Evolutionary conservation across 1,140 invertebrate genomes (phyloP), one percentile per base, ranked within the genome.

Genomic region (Mactra quadrangularis): DNA sequence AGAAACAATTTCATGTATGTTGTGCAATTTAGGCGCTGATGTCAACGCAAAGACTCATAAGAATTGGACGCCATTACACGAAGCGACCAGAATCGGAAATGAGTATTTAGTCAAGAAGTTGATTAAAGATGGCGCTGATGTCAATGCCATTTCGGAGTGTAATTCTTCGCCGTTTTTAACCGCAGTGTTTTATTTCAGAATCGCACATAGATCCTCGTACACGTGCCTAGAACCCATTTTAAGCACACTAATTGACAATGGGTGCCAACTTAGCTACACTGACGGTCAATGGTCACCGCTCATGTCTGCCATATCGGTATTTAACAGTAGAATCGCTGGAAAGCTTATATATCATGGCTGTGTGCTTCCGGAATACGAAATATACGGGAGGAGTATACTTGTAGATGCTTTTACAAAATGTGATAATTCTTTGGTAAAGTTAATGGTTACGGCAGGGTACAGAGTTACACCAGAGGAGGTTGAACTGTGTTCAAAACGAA

Each of bases 221-320:
- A 77, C 62, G 19, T 86, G 66, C 17, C 57, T 91, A 27, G 90
- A 90, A 25, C 82, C 74, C 17, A 85, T 90, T 17, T 83, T 87
- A 17, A 79, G 85, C 31, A 66, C 84, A 31, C 66, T 91, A 0
- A 89, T 91, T 19, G 85, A 90, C n/a, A 79, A 86, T 33, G 87
- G 89, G 0, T 89, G 89, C 55, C 79, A 76, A n/a, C 82, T 91
- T 13, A 90, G 90, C 3, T 81, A 88, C 29, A 84, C 86, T 31
- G 90, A 91, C 41, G 87, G 86, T n/a, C 89, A 91, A 50, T 91
- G 89, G 89, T 86, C 90, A 0, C 90, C 90, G 0, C 68, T 91
- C 6, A 85, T 88, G 22, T 87, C 89, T 1, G 75, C 86, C 25
- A 87, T 91, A 25, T 88, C 88, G 31, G 87, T 90, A 29, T 88